phyloP scores from a whole-genome alignment of 2,888 invertebrate species.

The Sicus ferrugineus region DNA sequence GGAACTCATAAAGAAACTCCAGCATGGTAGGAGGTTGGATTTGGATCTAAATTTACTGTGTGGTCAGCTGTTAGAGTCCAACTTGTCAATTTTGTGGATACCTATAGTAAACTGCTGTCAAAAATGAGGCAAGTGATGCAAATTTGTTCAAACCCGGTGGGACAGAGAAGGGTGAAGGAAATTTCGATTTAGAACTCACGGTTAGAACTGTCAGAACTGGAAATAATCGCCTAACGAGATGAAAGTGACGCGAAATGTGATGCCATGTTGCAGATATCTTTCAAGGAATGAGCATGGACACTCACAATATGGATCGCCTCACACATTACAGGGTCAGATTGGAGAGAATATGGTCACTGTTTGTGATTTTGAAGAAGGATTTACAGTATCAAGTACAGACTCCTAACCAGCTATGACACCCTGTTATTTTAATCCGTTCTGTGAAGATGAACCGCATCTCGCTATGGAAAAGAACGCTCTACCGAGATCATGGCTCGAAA shows the following conservation, averaged over 20 bases:
- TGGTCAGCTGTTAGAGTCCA: background rate
- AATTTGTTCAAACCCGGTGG: background rate
- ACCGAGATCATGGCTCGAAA: constrained; percentile 6
- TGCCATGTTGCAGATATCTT: background rate
- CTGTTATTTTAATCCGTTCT: background rate
- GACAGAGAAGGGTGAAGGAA: no score
- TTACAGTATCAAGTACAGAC: background rate
- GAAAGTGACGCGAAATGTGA: background rate
- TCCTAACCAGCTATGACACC: background rate
- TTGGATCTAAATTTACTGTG: no score
- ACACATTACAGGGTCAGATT: background rate
- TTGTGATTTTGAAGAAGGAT: no score
- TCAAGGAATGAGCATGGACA: background rate
- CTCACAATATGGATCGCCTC: background rate
- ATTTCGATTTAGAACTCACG: no score
- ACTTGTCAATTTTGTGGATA: constrained; percentile 7
- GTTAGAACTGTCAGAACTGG: background rate
- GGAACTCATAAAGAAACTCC: background rate
- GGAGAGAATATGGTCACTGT: background rate
- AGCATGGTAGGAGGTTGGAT: background rate
- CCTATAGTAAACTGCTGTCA: constrained; percentile 10
- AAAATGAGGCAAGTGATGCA: background rate
- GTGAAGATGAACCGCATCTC: background rate
- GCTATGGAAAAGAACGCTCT: background rate
- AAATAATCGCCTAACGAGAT: background rate